These are phyloP conservation scores for Xenopus borealis DNA, from an alignment of 2,113 vertebrate species.

Conservation along the genomic window DNA sequence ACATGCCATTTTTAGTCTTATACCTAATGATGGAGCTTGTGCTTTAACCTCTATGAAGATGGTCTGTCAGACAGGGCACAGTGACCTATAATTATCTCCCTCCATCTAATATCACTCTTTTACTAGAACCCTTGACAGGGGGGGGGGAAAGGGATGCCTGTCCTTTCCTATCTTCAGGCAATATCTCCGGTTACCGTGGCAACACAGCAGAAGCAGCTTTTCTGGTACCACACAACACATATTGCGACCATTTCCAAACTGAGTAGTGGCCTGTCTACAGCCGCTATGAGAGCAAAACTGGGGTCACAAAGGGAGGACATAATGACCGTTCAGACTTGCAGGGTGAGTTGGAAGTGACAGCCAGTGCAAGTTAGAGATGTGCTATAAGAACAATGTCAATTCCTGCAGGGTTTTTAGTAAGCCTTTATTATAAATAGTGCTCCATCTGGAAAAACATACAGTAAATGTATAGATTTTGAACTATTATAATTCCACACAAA, in stretches of 20 bases:
- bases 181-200: slow-evolving; percentile 73
- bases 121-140: slow-evolving; percentile 60
- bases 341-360: slow-evolving; percentile 10
- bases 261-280: slow-evolving; percentile 14
- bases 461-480: too few relatives aligned
- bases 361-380: not conserved
- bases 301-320: slow-evolving; percentile 23
- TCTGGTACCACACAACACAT: slow-evolving; percentile 28
- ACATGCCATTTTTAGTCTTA: not conserved
- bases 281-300: not conserved
- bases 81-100: slow-evolving; percentile 65
- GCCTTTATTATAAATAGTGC: too few relatives aligned
- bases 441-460: too few relatives aligned
- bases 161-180: slow-evolving; percentile 68
- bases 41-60: slow-evolving; percentile 61
- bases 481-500: too few relatives aligned
- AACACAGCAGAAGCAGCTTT: slow-evolving; percentile 59
- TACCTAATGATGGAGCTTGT: slow-evolving; percentile 38
- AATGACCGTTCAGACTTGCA: slow-evolving; percentile 15
- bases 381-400: too few relatives aligned
- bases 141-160: slow-evolving; percentile 60
- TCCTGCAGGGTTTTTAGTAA: too few relatives aligned
- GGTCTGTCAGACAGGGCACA: slow-evolving; percentile 54
- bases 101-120: slow-evolving; percentile 65
- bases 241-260: slow-evolving; percentile 31